Conservation (phyloP, 2,888 invertebrate genomes). For the Acanthopleura granulata region DNA sequence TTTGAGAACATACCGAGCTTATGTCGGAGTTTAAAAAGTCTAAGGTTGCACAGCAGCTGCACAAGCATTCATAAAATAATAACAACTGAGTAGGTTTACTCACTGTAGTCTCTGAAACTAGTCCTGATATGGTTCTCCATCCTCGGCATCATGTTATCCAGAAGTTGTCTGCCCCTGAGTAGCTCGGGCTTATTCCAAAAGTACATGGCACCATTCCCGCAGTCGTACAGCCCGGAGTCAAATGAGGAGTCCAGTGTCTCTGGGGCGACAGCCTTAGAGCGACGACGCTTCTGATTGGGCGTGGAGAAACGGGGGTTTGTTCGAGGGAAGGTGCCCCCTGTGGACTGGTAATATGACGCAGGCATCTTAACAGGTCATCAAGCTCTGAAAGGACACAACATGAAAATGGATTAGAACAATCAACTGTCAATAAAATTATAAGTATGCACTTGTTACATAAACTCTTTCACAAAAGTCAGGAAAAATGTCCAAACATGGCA, state of each 20-base stretch:
- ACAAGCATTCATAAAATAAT: too few relatives aligned
- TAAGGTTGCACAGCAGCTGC: too few relatives aligned
- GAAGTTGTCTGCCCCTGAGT: neutral
- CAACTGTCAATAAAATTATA: too few relatives aligned
- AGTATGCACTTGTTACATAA: too few relatives aligned
- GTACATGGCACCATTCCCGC: slow-evolving; percentile 6
- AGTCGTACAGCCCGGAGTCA: slow-evolving; percentile 11
- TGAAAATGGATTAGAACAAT: too few relatives aligned
- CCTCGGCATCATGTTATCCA: neutral
- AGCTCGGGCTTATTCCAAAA: slow-evolving; percentile 10
- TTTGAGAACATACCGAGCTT: too few relatives aligned
- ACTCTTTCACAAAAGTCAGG: too few relatives aligned
- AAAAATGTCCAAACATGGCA: too few relatives aligned
- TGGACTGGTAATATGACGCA: neutral
- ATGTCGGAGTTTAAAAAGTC: too few relatives aligned
- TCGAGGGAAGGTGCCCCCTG: neutral
- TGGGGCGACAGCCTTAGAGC: neutral
- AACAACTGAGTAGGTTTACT: neutral
- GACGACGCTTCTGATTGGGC: neutral
- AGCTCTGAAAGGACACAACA: too few relatives aligned
- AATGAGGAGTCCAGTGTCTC: slow-evolving; percentile 6
- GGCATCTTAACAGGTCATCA: neutral
- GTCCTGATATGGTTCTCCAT: neutral
- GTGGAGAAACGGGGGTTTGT: slow-evolving; percentile 3
- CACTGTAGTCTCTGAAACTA: slow-evolving; percentile 1